Percentiles rank a stretch among this genome's conserved stretches.
phyloP scores from a whole-genome alignment of 2,888 invertebrate species.

The Troglohyphantes excavatus region DNA sequence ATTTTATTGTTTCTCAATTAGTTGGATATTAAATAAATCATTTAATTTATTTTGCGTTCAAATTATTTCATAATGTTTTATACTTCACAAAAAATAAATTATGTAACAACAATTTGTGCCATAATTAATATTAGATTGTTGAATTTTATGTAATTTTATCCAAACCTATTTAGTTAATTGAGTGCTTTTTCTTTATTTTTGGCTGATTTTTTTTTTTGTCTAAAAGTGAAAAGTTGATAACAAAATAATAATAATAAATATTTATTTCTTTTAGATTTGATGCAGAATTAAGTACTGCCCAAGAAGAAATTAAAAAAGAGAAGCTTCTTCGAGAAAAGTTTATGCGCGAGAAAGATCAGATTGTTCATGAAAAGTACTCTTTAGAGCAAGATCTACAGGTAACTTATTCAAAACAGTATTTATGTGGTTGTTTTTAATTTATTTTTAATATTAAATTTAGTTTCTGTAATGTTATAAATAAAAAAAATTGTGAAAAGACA shows the following conservation, averaged over 20 bases:
- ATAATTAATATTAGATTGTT: no score
- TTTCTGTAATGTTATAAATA: neutral
- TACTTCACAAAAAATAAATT: no score
- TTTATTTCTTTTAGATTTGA: slow-evolving; percentile 93
- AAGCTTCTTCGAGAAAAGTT: slow-evolving; percentile 89
- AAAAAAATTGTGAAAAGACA: neutral
- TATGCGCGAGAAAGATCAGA: slow-evolving; percentile 91
- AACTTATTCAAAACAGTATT: slow-evolving; percentile 80
- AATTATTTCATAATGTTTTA: no score
- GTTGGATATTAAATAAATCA: no score
- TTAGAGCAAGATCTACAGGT: slow-evolving; percentile 93
- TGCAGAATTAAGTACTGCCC: slow-evolving; percentile 89
- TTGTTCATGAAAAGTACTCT: slow-evolving; percentile 92
- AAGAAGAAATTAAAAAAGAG: slow-evolving; percentile 92
- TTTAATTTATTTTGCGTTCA: no score
- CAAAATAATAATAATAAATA: no score
- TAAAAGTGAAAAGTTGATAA: no score
- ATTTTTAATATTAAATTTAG: neutral
- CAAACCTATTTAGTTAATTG: no score
- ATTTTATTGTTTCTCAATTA: neutral
- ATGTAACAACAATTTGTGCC: no score
- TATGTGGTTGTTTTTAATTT: neutral
- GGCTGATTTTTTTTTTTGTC: no score
- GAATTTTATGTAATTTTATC: no score
- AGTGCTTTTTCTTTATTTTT: no score